Evolutionary conservation across 2,113 vertebrate genomes (phyloP), one percentile per base, ranked within the genome.

Genomic region (Quiscalus mexicanus): DNA sequence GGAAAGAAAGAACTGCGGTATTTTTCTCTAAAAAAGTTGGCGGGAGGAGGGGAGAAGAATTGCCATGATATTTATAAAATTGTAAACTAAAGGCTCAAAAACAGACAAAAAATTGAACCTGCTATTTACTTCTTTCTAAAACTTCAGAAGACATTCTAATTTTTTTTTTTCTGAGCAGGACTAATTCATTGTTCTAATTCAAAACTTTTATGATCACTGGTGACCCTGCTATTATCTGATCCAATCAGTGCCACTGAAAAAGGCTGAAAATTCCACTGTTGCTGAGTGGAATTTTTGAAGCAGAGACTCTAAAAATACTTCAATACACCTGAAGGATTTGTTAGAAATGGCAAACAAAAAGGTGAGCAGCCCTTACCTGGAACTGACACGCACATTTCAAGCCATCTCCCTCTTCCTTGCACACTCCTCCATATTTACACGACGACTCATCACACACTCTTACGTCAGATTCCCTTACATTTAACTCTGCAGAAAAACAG

Each of bases 321-420:
- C 63, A 73, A 17, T 20, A 24, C 15, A 37, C 44, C 35, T 31
- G 28, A 55, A 69, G 74, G 64, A n/a, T 9, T 25, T 47, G 39
- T 68, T 69, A 82, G 62, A 87, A 91, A 73, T 0, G 7, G 35
- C 42, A 83, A 87, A 80, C 25, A 59, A 45, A 81, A 74, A 87
- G 55, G 55, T 90, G 67, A 90, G 59, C 64, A 85, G 84, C 93
- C 95, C 98, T 98, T 97, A 99, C 99, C 98, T 99, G 99, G 96
- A 99, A 99, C 58, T 99, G 99, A 96, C 99, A 99, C 31, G 98
- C 98, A 94, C 99, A 99, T 93, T 98, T 99, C 97, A 99, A 97
- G 94, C 98, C 98, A n/a, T 99, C 98, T 0, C 98, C 98, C 78
- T 99, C 99, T 95, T 99, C 99, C 91, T 98, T 98, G 97, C 99